Evolutionary conservation across 2,888 invertebrate species (phyloP).

Genomic region (Standfussiana lucernea): DNA sequence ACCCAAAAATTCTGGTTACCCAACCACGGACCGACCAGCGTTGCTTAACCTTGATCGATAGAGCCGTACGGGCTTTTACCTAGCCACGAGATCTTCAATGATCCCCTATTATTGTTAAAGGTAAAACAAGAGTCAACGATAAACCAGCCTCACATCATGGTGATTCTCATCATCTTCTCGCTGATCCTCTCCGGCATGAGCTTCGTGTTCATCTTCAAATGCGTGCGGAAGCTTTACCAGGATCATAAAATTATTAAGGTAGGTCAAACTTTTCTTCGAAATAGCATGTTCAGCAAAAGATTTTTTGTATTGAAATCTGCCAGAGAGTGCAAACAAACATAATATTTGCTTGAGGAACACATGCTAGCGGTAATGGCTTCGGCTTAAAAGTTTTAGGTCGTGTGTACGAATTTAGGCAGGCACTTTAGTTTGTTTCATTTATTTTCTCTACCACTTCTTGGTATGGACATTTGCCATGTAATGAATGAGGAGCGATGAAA

Average conservation of each 20-base stretch:
- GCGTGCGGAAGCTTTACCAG: conserved; percentile 95
- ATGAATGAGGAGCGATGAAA: too few relatives aligned
- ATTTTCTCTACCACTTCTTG: too few relatives aligned
- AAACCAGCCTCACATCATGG: conserved; percentile 92
- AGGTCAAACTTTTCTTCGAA: conserved; percentile 65
- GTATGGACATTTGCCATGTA: too few relatives aligned
- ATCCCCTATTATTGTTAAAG: conserved; percentile 73
- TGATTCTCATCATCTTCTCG: conserved; percentile 96
- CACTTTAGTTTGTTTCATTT: background rate
- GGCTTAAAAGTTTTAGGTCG: background rate
- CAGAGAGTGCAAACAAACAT: background rate
- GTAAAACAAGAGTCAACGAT: conserved; percentile 87
- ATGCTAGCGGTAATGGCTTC: background rate
- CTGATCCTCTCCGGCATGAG: conserved; percentile 97
- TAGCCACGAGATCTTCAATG: background rate
- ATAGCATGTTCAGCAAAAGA: background rate
- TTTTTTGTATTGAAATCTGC: background rate
- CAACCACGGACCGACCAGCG: background rate
- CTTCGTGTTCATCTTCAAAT: conserved; percentile 96
- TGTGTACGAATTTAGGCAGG: background rate
- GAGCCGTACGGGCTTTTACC: background rate
- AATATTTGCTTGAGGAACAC: background rate
- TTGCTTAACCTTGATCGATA: background rate
- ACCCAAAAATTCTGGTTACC: background rate
- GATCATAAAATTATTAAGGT: conserved; percentile 97